Percentiles rank a stretch among this genome's conserved stretches.
These are phyloP conservation scores for Ecliptopera silaceata DNA, from an alignment of 2,888 invertebrate species.

Conservation along the genomic window DNA sequence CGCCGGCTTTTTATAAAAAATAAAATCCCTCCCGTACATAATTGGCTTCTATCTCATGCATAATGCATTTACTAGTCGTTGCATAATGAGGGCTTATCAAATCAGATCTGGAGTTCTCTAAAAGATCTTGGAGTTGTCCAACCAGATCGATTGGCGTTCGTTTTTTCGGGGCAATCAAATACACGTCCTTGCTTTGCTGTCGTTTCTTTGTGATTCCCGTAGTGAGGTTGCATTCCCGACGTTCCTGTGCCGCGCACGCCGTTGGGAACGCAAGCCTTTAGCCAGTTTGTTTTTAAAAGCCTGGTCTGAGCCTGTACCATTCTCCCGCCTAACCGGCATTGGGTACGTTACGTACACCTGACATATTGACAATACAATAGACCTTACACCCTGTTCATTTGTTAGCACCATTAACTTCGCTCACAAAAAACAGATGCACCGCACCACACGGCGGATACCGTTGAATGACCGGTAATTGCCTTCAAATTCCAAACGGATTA, in stretches of 20 bases:
- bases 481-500: slow-evolving; percentile 33
- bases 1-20: slow-evolving; percentile 1
- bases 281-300: no score
- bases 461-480: slow-evolving; percentile 35
- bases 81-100: slow-evolving; percentile 19
- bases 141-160: slow-evolving; percentile 34
- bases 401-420: slow-evolving; percentile 22
- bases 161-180: slow-evolving; percentile 58
- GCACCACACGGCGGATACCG: slow-evolving; percentile 29
- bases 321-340: slow-evolving; percentile 29
- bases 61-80: slow-evolving; percentile 21
- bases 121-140: slow-evolving; percentile 18
- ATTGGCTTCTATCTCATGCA: slow-evolving; percentile 18
- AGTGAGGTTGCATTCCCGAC: slow-evolving; percentile 72
- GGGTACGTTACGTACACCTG: background rate
- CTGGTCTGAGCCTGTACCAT: slow-evolving; percentile 29
- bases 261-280: slow-evolving; percentile 30
- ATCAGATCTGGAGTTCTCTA: slow-evolving; percentile 6
- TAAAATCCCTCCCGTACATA: slow-evolving; percentile 18
- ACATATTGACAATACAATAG: slow-evolving; percentile 15
- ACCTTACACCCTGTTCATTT: slow-evolving; percentile 26
- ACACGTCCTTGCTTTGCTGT: slow-evolving; percentile 71
- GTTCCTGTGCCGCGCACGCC: slow-evolving; percentile 40
- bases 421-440: slow-evolving; percentile 27
- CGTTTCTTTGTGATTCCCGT: slow-evolving; percentile 71